A percentile compares a stretch with the other conserved stretches of the same genome.
These are phyloP conservation scores for Pristionchus mayeri DNA, from an alignment of 2,888 invertebrate species.

Conservation along the genomic window DNA sequence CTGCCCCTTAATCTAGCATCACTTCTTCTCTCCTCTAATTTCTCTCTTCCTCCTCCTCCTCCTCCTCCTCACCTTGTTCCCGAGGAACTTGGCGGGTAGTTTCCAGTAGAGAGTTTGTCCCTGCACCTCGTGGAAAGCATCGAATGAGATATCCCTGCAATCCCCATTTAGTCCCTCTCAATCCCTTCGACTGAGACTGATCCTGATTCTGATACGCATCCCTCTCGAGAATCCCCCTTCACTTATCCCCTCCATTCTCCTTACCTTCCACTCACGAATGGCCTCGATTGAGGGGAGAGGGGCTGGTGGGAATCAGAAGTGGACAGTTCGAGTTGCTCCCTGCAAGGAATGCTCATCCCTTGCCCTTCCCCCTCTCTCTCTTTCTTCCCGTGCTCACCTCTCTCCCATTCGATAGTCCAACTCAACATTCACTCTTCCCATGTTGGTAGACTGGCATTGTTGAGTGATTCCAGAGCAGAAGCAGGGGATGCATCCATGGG, in stretches of 20 bases:
- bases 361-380: background rate
- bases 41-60: background rate
- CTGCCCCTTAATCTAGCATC: background rate
- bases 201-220: slow-evolving; percentile 54
- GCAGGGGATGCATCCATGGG: slow-evolving; percentile 92
- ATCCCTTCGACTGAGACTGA: background rate
- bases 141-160: slow-evolving; percentile 60
- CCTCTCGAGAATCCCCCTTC: too few relatives aligned
- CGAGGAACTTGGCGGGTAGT: slow-evolving; percentile 87
- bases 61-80: slow-evolving; percentile 82
- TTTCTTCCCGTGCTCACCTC: background rate
- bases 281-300: slow-evolving; percentile 61
- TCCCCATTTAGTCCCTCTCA: background rate
- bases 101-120: slow-evolving; percentile 85
- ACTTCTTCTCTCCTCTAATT: background rate
- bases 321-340: slow-evolving; percentile 63
- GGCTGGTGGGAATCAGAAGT: slow-evolving; percentile 69
- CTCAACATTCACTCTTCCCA: slow-evolving; percentile 82
- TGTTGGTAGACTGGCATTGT: slow-evolving; percentile 87
- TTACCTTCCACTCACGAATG: slow-evolving; percentile 60
- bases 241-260: too few relatives aligned
- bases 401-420: slow-evolving; percentile 47
- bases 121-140: slow-evolving; percentile 65
- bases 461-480: slow-evolving; percentile 93
- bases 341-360: background rate